Base-by-base conservation (phyloP, 1,140 invertebrate species). In the Hyphantria cunea region DNA sequence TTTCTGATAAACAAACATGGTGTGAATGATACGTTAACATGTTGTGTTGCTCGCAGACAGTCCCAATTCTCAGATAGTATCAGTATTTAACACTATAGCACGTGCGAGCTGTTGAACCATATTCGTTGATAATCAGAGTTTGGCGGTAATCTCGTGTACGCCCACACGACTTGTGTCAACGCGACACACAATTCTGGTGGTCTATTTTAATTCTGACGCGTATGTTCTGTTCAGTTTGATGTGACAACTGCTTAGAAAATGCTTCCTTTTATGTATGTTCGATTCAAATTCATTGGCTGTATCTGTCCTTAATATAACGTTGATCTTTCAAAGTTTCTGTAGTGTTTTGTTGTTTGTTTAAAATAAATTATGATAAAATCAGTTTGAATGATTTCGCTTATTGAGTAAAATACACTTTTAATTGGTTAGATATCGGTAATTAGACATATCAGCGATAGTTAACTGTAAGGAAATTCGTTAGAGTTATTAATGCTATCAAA, bases 151-250 rank as follows among this genome's bases (percentile, higher is more conserved):
- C 74, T 69, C 45, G 55, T 60, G 33, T 39, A 70, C 76, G 70
- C 76, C 76, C 71, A 71, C 76, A 69, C 65, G 69, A 72, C 73
- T 62, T 72, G 66, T 73, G 72, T 73, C 72, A 73, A 73, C 70
- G 70, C 53, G 61, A 66, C 39, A 42, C 63, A 54, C 59, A 32
- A 58, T 55, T 66, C 70, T 49, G 65, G 54, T 72, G 69, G 65
- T 70, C 70, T 56, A 69, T 64, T 72, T 68, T 58, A 48, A 34
- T 39, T 39, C 37, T 39, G 37, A 9, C 7, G n/a, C 9, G 3
- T 7, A 9, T 39, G 37, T 39, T 39, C n/a, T 39, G 37, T 39
- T 34, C 33, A 25, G 49, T 14, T 66, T 41, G 11, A 33, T 60
- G 37, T 58, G 55, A 49, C 54, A 47, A 59, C 33, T 60, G 34